Percentiles rank a stretch among this genome's conserved stretches.
Evolutionary conservation across 2,113 vertebrate species (phyloP).

Genomic region (Psephotus haematonotus): DNA sequence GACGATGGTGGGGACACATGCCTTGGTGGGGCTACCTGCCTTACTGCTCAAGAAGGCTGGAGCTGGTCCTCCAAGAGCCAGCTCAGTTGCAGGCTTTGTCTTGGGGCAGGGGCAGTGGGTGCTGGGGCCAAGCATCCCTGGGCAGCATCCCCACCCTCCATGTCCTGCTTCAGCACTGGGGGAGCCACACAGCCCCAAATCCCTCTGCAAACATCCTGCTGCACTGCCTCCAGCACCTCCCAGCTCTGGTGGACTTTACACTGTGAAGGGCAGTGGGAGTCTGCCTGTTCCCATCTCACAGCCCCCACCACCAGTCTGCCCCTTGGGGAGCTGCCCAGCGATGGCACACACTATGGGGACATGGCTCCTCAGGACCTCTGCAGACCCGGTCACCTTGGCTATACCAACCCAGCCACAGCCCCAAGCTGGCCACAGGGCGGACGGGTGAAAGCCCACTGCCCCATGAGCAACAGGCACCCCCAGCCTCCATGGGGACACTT

Average conservation of each 20-base stretch:
- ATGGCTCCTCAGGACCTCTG: background rate
- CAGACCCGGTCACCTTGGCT: accelerated
- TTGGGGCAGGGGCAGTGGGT: no score
- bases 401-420: background rate
- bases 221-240: accelerated
- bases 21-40: accelerated
- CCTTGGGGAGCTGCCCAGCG: accelerated
- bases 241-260: background rate
- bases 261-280: accelerated
- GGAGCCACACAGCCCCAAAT: background rate
- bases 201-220: background rate
- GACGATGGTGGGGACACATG: background rate
- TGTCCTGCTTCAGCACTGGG: background rate
- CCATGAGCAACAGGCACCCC: accelerated
- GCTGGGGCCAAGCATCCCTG: background rate
- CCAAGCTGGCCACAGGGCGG: accelerated
- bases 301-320: background rate
- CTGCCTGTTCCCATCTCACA: background rate
- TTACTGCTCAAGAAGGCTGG: background rate
- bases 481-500: background rate
- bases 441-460: background rate
- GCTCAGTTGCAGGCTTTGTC: background rate
- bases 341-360: accelerated
- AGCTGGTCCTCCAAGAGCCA: background rate
- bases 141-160: background rate